Evolutionary conservation across 2,797 vertebrate genomes (phyloP).

Genomic region (Sebastes vulpes): DNA sequence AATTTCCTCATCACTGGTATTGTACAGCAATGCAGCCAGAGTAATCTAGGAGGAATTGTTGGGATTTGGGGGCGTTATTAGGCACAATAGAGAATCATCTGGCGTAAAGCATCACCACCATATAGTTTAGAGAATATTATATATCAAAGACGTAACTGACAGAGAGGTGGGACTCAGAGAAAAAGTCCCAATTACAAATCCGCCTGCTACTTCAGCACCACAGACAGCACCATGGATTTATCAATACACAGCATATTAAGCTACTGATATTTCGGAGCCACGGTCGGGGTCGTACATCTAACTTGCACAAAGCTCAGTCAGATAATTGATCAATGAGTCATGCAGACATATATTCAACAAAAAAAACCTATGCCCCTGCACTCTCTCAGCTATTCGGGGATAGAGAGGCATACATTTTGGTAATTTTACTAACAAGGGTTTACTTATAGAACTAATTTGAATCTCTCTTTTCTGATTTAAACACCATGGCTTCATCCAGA

Average conservation of each 20-base stretch:
- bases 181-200: not conserved
- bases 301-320: too few relatives aligned
- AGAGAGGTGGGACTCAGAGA: not conserved
- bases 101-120: not conserved
- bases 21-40: not conserved
- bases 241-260: not conserved
- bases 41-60: not conserved
- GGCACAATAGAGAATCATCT: accelerated
- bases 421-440: not conserved
- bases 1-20: not conserved
- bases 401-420: too few relatives aligned
- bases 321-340: too few relatives aligned
- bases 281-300: too few relatives aligned
- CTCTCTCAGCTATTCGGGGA: too few relatives aligned
- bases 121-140: too few relatives aligned
- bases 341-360: too few relatives aligned
- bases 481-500: not conserved
- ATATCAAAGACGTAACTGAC: too few relatives aligned
- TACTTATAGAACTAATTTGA: not conserved
- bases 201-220: too few relatives aligned
- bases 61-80: not conserved
- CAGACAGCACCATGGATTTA: not conserved
- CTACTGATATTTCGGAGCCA: too few relatives aligned
- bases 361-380: too few relatives aligned
- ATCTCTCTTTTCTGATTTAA: not conserved